Evolutionary conservation across 1,140 invertebrate species (phyloP), one percentile per base, ranked within the genome.

Genomic region (Hermatobates lingyangjiaoensis): DNA sequence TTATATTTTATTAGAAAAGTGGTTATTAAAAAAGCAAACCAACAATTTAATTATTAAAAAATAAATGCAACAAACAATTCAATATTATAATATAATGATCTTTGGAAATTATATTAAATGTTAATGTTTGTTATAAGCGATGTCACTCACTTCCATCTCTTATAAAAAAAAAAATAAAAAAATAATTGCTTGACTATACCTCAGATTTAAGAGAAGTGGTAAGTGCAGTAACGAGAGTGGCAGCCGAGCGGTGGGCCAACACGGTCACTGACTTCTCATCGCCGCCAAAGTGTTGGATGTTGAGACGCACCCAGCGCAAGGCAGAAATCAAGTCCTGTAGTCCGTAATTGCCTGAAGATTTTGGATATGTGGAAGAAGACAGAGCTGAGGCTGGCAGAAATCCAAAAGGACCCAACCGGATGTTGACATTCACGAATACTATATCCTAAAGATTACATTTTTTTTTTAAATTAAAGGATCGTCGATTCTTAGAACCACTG

Each of bases 261-360:
- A 90, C 58, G 0, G 83, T 88, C 0, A 90, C 80, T 0, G 76
- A 70, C 4, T 73, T 67, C 3, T 74, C 71, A 65, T 89, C 77
- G 0, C 87, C 87, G 1, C 87, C 86, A 60, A 91, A 91, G 63
- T 86, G 72, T 44, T 75, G 73, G 30, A 87, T 86, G 59, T 87
- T 87, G 42, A 77, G 67, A 40, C 85, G 71, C 0, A 90, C 75
- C 87, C 87, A 92, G 46, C 77, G 71, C 1, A 92, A 67, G 1
- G 76, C 84, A 1, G 74, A 72, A 4, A 87, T 62, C 18, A 90
- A 75, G 59, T 92, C 87, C 3, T 80, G 81, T 0, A 89, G 68
- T 0, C 80, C 87, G 60, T 90, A 89, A 60, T 91, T 90, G n/a
- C 87, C 87, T 23, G 85, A 86, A 1, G 78, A 80, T 4, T 67